These are phyloP conservation scores for Strigamia transsilvanica DNA, from an alignment of 2,888 invertebrate species.

Conservation along the genomic window DNA sequence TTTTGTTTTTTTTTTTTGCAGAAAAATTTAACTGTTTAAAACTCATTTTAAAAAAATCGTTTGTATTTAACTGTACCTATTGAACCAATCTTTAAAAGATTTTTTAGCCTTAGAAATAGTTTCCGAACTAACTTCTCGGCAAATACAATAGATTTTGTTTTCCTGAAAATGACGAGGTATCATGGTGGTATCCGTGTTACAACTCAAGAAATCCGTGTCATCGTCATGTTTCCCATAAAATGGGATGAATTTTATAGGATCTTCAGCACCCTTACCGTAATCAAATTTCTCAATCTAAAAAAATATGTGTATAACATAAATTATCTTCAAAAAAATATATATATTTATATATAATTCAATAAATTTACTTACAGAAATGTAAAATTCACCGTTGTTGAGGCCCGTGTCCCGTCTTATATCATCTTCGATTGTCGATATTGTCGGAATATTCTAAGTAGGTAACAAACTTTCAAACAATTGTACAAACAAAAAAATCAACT, in stretches of 20 bases:
- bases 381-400: not conserved
- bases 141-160: not conserved
- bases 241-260: not conserved
- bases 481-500: not conserved
- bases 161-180: not conserved
- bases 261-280: not conserved
- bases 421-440: not conserved
- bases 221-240: not conserved
- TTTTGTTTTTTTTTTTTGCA: not conserved
- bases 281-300: conserved; percentile 3
- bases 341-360: not conserved
- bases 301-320: not conserved
- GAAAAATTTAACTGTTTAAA: not conserved
- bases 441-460: not conserved
- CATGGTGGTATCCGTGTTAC: not conserved
- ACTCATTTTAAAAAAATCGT: not conserved
- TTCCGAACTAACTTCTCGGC: not conserved
- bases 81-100: not conserved
- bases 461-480: not conserved
- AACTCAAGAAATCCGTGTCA: not conserved
- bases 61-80: not conserved
- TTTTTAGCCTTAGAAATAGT: not conserved
- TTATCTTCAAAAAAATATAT: not conserved
- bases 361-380: not conserved
- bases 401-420: not conserved